Percentiles rank a stretch among this genome's conserved stretches.
Evolutionary conservation across 2,797 vertebrate species (phyloP).

Genomic region (Hydrophis major): DNA sequence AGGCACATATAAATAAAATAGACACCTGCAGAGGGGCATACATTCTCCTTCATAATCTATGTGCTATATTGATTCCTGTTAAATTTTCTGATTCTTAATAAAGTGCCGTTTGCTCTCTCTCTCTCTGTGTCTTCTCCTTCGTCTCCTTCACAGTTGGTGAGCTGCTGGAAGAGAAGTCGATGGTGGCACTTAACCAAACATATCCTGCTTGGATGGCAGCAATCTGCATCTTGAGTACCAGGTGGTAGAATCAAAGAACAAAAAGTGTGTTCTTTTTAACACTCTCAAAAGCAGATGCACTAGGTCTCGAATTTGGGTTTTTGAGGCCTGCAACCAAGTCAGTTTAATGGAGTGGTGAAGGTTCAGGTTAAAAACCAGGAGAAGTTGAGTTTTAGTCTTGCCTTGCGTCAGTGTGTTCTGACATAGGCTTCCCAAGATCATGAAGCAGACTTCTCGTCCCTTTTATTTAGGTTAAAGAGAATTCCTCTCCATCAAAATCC

Average conservation of each 20-base stretch:
- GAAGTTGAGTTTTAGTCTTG: not conserved
- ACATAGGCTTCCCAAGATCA: too few species aligned
- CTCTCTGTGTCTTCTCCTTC: not conserved
- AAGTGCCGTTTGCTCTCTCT: constrained; percentile 17
- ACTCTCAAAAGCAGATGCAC: not conserved
- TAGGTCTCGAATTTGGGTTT: not conserved
- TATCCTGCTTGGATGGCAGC: not conserved
- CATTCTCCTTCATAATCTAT: not conserved
- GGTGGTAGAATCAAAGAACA: not conserved
- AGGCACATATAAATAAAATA: not conserved
- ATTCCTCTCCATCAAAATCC: too few species aligned
- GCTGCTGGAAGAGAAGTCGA: not conserved
- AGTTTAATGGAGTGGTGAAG: not conserved
- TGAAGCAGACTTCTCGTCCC: too few species aligned
- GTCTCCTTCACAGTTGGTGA: not conserved
- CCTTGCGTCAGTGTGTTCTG: too few species aligned
- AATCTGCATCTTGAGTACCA: not conserved
- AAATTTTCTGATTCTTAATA: constrained; percentile 41
- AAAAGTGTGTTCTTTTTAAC: too few species aligned
- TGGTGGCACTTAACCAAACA: not conserved
- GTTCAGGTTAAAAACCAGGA: not conserved
- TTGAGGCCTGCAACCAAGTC: not conserved
- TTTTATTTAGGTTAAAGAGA: too few species aligned
- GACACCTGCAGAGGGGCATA: not conserved
- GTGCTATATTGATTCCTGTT: constrained; percentile 28